Evolutionary conservation across 2,888 invertebrate genomes (phyloP), one percentile per base, ranked within the genome.

Genomic region (Sarcophaga variegata): DNA sequence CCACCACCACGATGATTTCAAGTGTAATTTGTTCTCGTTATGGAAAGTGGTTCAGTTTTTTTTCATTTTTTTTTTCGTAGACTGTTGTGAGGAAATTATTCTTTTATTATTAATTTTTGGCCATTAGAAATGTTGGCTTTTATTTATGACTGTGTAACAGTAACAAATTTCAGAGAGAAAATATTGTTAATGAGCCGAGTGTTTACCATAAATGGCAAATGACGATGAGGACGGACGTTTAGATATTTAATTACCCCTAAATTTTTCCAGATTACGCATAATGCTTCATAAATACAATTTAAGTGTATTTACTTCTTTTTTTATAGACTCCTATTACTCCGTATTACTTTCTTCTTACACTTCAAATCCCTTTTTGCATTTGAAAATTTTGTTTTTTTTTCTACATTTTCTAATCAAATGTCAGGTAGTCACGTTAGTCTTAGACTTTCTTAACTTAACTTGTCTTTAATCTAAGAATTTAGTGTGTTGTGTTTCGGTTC

Each of bases 21-120:
- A 81, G 17, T 17, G 54, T 66, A 82, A 76, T 83, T 83, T 81
- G 63, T 77, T 80, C 59, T 80, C 22, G n/a, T 78, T 79, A 79
- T 71, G 66, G 22, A 17, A 64, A 64, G n/a, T 59, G 45, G 37
- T 49, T 37, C 37, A 37, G 37, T 37, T 37, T 37, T 37, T 37
- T 6, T 10, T 37, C 8, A 8, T 1, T 37, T 6, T 10, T 80
- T 49, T 62, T 27, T 63, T 3, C 12, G 49, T 74, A 12, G 22
- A 62, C 54, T 22, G 49, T 20, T 54, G 11, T n/a, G 11, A 25
- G 75, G 5, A 67, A 71, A 72, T 54, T 64, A 6, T 63, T 67
- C 67, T 60, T 59, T 66, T 76, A 60, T 62, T 59, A 59, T 14
- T 60, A 45, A 45, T 70, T 37, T 79, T 74, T 69, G 14, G 17